Conservation (phyloP, 2,888 invertebrate genomes). For the Pasiphila rectangulata region DNA sequence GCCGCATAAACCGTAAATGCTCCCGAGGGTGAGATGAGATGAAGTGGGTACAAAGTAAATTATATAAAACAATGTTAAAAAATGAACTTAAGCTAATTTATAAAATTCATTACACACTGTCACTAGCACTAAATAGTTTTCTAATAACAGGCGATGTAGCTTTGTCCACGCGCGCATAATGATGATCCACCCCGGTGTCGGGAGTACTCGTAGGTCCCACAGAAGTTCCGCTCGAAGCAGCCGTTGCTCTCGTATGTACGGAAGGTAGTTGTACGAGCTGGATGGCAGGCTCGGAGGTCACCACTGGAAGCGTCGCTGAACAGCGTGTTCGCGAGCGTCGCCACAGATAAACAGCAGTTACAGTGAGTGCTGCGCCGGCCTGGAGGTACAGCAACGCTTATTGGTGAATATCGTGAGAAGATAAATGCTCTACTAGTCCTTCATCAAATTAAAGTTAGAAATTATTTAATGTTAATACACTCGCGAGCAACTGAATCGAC, state of each 20-base stretch:
- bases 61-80: no score
- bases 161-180: not conserved
- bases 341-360: not conserved
- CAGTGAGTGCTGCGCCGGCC: not conserved
- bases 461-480: no score
- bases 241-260: no score
- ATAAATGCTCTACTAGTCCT: no score
- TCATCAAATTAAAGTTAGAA: no score
- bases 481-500: no score
- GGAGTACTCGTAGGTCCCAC: no score
- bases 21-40: no score
- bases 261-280: no score
- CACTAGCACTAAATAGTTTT: not conserved
- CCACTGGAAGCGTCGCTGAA: not conserved
- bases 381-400: not conserved
- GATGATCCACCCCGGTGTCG: not conserved
- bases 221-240: no score
- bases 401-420: no score
- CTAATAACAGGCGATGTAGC: not conserved
- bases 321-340: constrained; percentile 21
- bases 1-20: no score
- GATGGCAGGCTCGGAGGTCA: not conserved
- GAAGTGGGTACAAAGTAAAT: not conserved
- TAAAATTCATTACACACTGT: not conserved
- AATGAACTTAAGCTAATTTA: not conserved